Percentiles rank a stretch among this genome's conserved stretches.
These are phyloP conservation scores for Enteromius afrohamiltoni DNA, from an alignment of 2,797 vertebrate genomes.

Conservation along the genomic window DNA sequence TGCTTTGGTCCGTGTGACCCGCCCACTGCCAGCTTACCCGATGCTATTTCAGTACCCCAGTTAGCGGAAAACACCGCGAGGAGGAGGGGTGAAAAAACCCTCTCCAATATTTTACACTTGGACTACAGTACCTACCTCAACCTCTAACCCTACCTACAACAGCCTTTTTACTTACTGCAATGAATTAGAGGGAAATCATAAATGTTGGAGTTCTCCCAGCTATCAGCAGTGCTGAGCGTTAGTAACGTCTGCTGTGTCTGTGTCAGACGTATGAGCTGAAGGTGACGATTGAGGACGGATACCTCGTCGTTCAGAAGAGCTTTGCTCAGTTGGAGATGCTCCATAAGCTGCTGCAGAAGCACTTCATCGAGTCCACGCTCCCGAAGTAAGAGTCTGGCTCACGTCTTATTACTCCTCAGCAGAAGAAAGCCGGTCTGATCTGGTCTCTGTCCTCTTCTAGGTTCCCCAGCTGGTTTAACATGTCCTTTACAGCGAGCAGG, in stretches of 20 bases:
- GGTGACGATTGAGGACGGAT: slow-evolving; percentile 76
- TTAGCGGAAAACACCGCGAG: no score
- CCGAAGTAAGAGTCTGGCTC: slow-evolving; percentile 80
- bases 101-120: no score
- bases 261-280: slow-evolving; percentile 78
- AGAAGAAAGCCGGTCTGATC: not conserved
- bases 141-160: no score
- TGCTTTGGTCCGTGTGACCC: no score
- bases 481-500: slow-evolving; percentile 75
- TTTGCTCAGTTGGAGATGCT: slow-evolving; percentile 82
- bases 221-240: no score
- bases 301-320: slow-evolving; percentile 78
- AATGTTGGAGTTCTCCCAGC: no score
- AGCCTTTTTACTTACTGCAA: not conserved
- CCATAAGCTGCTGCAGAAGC: slow-evolving; percentile 82
- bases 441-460: slow-evolving; percentile 63
- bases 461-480: slow-evolving; percentile 81
- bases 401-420: not conserved
- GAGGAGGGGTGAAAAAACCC: no score
- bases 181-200: not conserved
- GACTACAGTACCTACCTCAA: no score
- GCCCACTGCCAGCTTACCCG: no score
- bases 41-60: no score
- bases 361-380: slow-evolving; percentile 77
- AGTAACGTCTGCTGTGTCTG: not conserved